Percentiles rank a stretch among this genome's conserved stretches.
Conservation (phyloP, 2,888 invertebrate species). For the Hanleya hanleyi region DNA sequence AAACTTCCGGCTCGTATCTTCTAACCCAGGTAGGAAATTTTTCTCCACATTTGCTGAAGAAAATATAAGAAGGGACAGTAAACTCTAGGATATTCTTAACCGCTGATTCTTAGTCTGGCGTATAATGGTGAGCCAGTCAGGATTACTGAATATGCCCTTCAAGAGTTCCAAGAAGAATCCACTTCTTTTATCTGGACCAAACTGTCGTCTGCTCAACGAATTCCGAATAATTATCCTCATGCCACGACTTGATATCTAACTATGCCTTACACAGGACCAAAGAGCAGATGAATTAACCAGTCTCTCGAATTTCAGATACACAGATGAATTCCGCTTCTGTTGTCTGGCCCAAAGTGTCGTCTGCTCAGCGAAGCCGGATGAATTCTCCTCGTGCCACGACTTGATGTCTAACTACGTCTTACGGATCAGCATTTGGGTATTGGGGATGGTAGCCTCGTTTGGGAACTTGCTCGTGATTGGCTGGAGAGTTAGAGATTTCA, state of each 20-base stretch:
- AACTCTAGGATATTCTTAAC: too few relatives aligned
- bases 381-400: slow-evolving; percentile 71
- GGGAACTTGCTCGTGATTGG: slow-evolving; percentile 66
- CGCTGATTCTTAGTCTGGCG: too few relatives aligned
- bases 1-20: too few relatives aligned
- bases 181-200: background rate
- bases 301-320: slow-evolving; percentile 68
- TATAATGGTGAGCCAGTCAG: too few relatives aligned
- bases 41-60: too few relatives aligned
- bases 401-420: slow-evolving; percentile 70
- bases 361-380: slow-evolving; percentile 68
- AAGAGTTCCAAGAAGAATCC: too few relatives aligned
- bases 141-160: too few relatives aligned
- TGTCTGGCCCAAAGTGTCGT: slow-evolving; percentile 69
- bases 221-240: slow-evolving; percentile 70
- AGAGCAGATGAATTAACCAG: too few relatives aligned
- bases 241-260: slow-evolving; percentile 72
- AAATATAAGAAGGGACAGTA: too few relatives aligned
- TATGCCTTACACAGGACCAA: slow-evolving; percentile 60
- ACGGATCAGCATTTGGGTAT: slow-evolving; percentile 65
- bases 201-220: slow-evolving; percentile 64
- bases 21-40: too few relatives aligned
- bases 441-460: slow-evolving; percentile 62
- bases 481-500: slow-evolving; percentile 69
- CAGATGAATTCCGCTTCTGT: slow-evolving; percentile 74